These are phyloP conservation scores for Galleria mellonella DNA, from an alignment of 1,140 invertebrate genomes.

Conservation along the genomic window DNA sequence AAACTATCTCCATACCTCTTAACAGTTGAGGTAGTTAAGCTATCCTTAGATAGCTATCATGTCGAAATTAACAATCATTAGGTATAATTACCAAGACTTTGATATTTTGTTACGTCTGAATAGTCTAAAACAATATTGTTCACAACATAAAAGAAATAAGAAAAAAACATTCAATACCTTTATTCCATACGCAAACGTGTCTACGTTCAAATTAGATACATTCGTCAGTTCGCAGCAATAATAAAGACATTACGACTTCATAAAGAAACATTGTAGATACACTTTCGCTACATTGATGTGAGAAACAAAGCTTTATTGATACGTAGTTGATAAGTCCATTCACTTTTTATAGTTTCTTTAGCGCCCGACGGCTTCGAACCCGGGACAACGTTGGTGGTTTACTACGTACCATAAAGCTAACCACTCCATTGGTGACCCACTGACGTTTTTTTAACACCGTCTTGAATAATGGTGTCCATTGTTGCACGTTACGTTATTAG, in stretches of 20 bases:
- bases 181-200: no score
- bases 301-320: slow-evolving; percentile 10
- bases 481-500: slow-evolving; percentile 13
- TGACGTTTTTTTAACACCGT: slow-evolving; percentile 20
- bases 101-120: no score
- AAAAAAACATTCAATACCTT: no score
- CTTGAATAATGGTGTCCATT: slow-evolving; percentile 28
- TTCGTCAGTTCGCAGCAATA: no score
- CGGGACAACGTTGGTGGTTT: slow-evolving; percentile 54
- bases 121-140: no score
- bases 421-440: slow-evolving; percentile 34
- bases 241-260: not conserved
- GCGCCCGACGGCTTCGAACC: slow-evolving; percentile 17
- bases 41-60: no score
- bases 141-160: no score
- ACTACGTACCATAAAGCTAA: slow-evolving; percentile 46
- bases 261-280: slow-evolving; percentile 10
- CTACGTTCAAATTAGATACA: no score
- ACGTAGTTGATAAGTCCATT: slow-evolving; percentile 18
- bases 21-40: no score
- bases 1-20: no score
- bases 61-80: no score
- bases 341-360: slow-evolving; percentile 17
- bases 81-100: no score
- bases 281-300: slow-evolving; percentile 4